Evolutionary conservation across 2,888 invertebrate genomes (phyloP).

Genomic region (Nemotelus pantherinus): DNA sequence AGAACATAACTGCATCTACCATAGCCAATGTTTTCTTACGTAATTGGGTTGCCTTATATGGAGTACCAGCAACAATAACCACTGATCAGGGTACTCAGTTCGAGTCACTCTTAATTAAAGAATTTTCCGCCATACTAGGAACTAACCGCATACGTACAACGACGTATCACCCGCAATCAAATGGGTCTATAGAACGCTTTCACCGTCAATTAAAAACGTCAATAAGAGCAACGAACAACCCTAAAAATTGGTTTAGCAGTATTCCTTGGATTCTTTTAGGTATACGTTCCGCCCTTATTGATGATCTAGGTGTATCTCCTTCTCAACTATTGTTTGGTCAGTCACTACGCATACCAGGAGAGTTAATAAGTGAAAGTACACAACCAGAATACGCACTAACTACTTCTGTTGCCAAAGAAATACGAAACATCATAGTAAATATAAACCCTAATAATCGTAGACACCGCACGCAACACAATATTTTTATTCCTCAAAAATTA

Average conservation of each 20-base stretch:
- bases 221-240: background rate
- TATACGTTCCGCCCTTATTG: constrained; percentile 44
- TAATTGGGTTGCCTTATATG: constrained; percentile 48
- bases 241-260: background rate
- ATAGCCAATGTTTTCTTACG: background rate
- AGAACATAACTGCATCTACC: background rate
- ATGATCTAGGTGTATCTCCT: constrained; percentile 40
- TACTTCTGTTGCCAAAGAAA: background rate
- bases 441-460: background rate
- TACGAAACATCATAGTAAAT: background rate
- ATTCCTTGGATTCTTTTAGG: constrained; percentile 44
- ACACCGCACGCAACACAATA: background rate
- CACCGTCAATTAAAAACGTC: constrained; percentile 45
- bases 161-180: constrained; percentile 46
- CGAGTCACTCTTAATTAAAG: constrained; percentile 29
- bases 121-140: constrained; percentile 39
- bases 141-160: constrained; percentile 29
- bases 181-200: constrained; percentile 45
- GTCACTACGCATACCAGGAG: background rate
- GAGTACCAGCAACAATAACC: constrained; percentile 40
- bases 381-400: background rate
- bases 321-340: constrained; percentile 46
- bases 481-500: background rate
- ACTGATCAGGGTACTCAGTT: constrained; percentile 42
- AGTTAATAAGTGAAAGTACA: background rate